Conservation (phyloP, 2,888 invertebrate species). For the Hanleya hanleyi region DNA sequence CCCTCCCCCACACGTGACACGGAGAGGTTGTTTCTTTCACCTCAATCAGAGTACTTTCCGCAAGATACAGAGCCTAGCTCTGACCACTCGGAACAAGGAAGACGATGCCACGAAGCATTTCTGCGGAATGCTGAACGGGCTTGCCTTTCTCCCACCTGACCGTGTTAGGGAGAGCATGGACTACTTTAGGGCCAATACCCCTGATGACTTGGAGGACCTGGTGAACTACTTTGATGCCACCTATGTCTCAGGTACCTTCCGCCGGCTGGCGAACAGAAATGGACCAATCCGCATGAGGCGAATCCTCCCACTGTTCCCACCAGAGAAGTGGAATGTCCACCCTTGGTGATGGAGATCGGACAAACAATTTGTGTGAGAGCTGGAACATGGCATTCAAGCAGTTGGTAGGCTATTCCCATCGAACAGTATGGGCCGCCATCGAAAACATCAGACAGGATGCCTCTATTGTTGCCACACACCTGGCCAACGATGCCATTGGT, state of each 20-base stretch:
- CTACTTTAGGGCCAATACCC: not conserved
- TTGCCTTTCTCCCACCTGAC: not conserved
- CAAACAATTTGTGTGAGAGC: not conserved
- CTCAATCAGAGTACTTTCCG: not conserved
- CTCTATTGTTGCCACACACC: not conserved
- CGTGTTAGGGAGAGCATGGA: not conserved
- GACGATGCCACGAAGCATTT: not conserved
- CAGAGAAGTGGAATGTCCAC: not conserved
- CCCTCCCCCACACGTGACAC: not conserved
- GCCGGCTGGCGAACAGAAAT: too few species aligned
- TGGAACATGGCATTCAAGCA: not conserved
- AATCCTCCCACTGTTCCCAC: not conserved
- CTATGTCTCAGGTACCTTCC: not conserved
- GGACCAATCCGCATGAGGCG: not conserved
- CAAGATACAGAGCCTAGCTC: not conserved
- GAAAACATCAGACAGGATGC: not conserved
- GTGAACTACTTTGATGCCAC: conserved; percentile 1
- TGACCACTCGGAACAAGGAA: not conserved
- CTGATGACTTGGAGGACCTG: conserved; percentile 1
- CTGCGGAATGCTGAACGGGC: not conserved
- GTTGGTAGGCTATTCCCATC: not conserved
- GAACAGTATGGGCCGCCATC: not conserved
- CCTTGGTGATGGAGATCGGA: not conserved
- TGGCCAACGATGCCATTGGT: too few species aligned
- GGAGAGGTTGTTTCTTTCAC: not conserved